Base-by-base conservation (phyloP, 1,140 invertebrate genomes). In the Oedothorax gibbosus region DNA sequence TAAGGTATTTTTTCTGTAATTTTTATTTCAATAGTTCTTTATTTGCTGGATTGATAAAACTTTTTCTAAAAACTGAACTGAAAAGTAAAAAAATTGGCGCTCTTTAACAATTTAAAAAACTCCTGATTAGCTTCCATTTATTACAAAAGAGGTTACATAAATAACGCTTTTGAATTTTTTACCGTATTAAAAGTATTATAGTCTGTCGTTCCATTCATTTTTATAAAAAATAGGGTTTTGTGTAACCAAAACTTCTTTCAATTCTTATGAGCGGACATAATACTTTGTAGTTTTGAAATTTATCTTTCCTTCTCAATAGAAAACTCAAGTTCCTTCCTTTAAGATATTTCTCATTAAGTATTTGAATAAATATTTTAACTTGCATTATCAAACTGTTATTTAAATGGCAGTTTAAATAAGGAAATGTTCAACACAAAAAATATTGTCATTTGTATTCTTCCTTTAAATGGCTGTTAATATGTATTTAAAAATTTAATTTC, bases 121-220 rank as follows among this genome's bases (percentile, higher is more conserved):
- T 15, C 15, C 57, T 65, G 57, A 77, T 62, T 51, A 65, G 49
- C 57, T 64, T 64, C 15, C 75, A 77, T 51, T 64, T 65, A 53
- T 62, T 49, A 77, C 60, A 64, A 77, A 51, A 49, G 14, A 49
- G 7, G 12, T 35, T 75, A 75, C 56, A 57, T 60, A 57, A 75
- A 75, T 56, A 60, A 57, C 56, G 14, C 57, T 21, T 49, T 21
- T 57, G 15, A 10, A 57, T 75, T 75, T 57, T 20, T 15, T 2
- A 5, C 53, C 15, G 72, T 35, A 35, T 57, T 53, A 21, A 57
- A 49, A 14, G 12, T 75, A 49, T 35, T 53, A 71, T 71, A 15
- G 8, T 9, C 15, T 54, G 54, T n/a, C 50, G 15, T 53, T 18
- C 50, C 69, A 53, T 71, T 71, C 69, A 71, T 18, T 10, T 6